phyloP scores from a whole-genome alignment of 2,797 vertebrate species.

The Acanthopagrus latus region DNA sequence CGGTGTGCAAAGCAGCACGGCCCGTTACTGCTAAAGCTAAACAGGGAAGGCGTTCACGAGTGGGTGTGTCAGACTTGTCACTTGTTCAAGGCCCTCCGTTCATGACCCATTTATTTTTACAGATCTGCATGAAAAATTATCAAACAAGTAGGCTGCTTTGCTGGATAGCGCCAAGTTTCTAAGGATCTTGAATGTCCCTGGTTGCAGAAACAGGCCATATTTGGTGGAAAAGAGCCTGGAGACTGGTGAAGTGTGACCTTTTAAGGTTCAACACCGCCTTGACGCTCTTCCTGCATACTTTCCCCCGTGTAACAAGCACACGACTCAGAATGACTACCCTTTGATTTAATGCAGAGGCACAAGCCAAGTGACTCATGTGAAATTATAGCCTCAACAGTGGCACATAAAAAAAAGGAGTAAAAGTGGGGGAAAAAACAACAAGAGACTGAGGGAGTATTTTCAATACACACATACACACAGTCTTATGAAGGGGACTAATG shows the following conservation, averaged over 20 bases:
- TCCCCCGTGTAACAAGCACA: neutral
- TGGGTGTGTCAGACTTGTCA: too few relatives aligned
- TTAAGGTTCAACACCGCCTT: neutral
- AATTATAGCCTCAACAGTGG: conserved; percentile 17
- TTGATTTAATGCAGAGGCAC: conserved; percentile 30
- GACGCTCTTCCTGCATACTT: neutral
- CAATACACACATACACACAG: neutral
- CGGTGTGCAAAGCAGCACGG: neutral
- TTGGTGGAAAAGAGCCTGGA: too few relatives aligned
- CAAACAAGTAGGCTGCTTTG: neutral
- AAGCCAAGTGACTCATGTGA: conserved; percentile 11
- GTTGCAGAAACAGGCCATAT: too few relatives aligned
- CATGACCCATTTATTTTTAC: too few relatives aligned
- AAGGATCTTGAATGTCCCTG: too few relatives aligned
- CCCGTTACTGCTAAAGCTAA: neutral
- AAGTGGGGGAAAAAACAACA: conserved; percentile 17
- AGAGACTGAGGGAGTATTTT: conserved; percentile 5
- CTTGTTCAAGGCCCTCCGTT: too few relatives aligned
- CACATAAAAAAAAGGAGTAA: conserved; percentile 23
- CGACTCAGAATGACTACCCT: conserved; percentile 20
- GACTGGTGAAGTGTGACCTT: neutral
- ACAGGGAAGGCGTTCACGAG: neutral
- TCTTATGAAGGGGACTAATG: conserved; percentile 13
- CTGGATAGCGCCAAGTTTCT: neutral
- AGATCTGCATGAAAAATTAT: neutral